phyloP scores from a whole-genome alignment of 2,888 invertebrate species.

The Chymomyza fuscimana region DNA sequence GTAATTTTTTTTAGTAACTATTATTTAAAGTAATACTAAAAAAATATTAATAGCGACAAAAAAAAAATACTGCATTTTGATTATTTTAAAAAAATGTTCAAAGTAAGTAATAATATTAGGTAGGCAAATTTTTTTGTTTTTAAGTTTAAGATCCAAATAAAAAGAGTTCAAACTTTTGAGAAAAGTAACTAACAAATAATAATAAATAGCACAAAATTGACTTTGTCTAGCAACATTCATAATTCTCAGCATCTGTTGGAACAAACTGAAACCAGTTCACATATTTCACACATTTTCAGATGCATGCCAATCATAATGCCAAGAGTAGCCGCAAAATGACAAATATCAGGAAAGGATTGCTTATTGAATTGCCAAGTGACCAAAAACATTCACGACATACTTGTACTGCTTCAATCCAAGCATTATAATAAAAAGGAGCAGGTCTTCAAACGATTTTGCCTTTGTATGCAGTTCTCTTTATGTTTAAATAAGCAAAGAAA shows the following conservation, averaged over 20 bases:
- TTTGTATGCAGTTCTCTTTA: constrained; percentile 60
- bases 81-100: too few relatives aligned
- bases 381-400: constrained; percentile 31
- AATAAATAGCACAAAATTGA: not conserved
- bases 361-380: constrained; percentile 66
- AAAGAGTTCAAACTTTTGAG: too few relatives aligned
- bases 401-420: constrained; percentile 16
- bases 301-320: not conserved
- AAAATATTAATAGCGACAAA: too few relatives aligned
- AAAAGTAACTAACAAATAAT: too few relatives aligned
- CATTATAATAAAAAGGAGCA: constrained; percentile 18
- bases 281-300: not conserved
- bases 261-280: not conserved
- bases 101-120: too few relatives aligned
- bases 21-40: too few relatives aligned
- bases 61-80: too few relatives aligned
- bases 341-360: constrained; percentile 25
- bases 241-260: not conserved
- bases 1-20: too few relatives aligned
- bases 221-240: not conserved
- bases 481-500: constrained; percentile 36
- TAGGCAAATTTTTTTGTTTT: too few relatives aligned
- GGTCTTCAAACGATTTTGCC: constrained; percentile 27
- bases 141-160: too few relatives aligned
- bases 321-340: constrained; percentile 34